Conservation (phyloP, 2,797 vertebrate species). For the Lagocephalus sceleratus region DNA sequence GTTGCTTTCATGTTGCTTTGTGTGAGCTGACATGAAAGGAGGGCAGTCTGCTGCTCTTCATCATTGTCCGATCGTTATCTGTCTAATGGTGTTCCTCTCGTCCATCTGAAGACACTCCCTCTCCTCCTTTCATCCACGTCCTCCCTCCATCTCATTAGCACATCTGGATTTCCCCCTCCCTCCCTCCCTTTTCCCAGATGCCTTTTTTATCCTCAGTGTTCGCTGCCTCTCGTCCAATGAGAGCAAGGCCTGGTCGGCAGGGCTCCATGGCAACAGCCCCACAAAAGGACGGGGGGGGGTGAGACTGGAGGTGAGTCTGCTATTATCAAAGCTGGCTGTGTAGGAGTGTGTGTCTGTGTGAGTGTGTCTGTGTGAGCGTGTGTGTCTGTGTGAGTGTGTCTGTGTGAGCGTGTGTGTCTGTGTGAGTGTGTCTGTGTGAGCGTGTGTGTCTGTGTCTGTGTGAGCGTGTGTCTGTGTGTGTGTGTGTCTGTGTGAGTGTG, state of each 20-base stretch:
- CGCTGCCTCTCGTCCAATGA: conserved; percentile 63
- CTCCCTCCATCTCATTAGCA: conserved; percentile 36
- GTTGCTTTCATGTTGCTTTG: conserved; percentile 35
- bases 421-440: too few species aligned
- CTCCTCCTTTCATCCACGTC: conserved; percentile 5
- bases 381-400: conserved; percentile 6
- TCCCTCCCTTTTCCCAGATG: conserved; percentile 20
- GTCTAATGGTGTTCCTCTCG: background rate
- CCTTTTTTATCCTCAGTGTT: conserved; percentile 37
- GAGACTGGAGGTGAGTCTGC: conserved; percentile 48
- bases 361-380: conserved; percentile 1
- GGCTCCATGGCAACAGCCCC: conserved; percentile 78
- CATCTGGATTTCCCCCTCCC: conserved; percentile 40
- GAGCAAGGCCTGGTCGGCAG: conserved; percentile 52
- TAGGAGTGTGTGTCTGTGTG: conserved; percentile 10
- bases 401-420: too few species aligned
- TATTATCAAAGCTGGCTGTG: conserved; percentile 58
- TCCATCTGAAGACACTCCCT: background rate
- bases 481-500: too few species aligned
- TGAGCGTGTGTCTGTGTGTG: too few species aligned
- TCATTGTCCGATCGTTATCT: background rate
- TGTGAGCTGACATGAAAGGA: conserved; percentile 34
- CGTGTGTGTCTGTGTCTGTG: too few species aligned
- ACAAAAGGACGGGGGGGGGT: conserved; percentile 36
- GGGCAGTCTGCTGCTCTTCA: conserved; percentile 2